Base-by-base conservation (phyloP, 2,113 vertebrate species). In the Daubentonia madagascariensis region DNA sequence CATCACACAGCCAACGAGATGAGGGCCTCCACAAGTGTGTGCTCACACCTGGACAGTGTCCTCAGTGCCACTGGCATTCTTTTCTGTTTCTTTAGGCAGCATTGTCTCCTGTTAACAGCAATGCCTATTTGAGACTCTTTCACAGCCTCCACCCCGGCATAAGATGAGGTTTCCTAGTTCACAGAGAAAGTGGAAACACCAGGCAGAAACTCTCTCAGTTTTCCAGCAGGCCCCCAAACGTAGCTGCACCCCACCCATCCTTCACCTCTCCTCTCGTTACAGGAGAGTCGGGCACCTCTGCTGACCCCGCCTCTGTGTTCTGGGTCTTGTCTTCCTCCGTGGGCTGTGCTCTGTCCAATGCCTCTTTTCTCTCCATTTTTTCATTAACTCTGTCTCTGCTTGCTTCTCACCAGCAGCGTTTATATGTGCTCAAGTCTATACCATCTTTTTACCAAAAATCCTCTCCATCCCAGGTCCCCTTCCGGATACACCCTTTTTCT, bases 31-130 rank as follows among this genome's bases (percentile, higher is more conserved):
- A 4, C 1, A 52, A 17, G 5, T 8, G 10, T 10, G 5, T 0
- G 0, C 23, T 20, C 30, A 10, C 13, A 1, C 79, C 32, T 45
- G 30, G 45, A 57, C 0, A 5, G n/a, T 11, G 4, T 6, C 1
- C 65, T 35, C 14, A 3, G 3, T 23, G 50, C 73, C 54, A 1
- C 86, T 7, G 11, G 30, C 12, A 20, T 35, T 37, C 14, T 4
- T 8, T 40, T 65, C 83, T 6, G 17, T 20, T 17, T 63, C 61
- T 61, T 30, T 1, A 18, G 40, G 18, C n/a, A 54, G 30, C 45
- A 6, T 28, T 59, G 75, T 76, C 1, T 85, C 65, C 65, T 78
- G 1, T 52, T 57, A n/a, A n/a, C 76, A 32, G 83, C 61, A 40
- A 30, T 1, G 78, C 13, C 61, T 28, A 0, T 43, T 40, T 18